Percentiles rank a stretch among this genome's conserved stretches.
These are phyloP conservation scores for Polia nebulosa DNA, from an alignment of 2,888 invertebrate species.

Conservation along the genomic window DNA sequence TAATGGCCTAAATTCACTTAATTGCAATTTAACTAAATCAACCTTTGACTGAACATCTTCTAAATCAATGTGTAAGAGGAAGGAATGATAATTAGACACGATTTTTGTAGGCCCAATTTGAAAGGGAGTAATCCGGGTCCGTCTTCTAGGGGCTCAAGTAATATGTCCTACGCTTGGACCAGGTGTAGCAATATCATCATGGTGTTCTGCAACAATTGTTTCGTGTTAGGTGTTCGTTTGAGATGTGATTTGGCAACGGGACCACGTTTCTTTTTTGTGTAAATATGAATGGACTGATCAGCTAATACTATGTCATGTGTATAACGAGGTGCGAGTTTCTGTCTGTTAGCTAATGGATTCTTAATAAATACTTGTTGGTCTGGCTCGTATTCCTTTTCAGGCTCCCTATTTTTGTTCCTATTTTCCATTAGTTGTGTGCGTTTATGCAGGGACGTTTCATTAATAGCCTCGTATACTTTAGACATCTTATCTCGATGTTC, in stretches of 20 bases:
- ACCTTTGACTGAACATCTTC: constrained; percentile 6
- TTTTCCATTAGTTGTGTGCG: constrained; percentile 16
- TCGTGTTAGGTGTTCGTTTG: constrained; percentile 10
- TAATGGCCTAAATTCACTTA: neutral
- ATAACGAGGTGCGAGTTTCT: constrained; percentile 5
- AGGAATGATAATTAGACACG: neutral
- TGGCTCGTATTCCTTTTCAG: constrained; percentile 7
- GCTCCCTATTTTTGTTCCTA: neutral
- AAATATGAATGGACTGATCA: constrained; percentile 60
- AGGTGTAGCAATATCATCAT: constrained; percentile 23
- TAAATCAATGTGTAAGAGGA: neutral
- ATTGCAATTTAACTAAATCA: constrained; percentile 28
- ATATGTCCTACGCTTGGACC: constrained; percentile 36
- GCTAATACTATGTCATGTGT: constrained; percentile 62
- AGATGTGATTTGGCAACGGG: constrained; percentile 20
- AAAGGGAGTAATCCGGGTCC: constrained; percentile 7
- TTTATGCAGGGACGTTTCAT: neutral
- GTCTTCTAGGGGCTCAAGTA: constrained; percentile 26
- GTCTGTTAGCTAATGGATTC: constrained; percentile 6
- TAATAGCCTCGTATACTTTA: constrained; percentile 10
- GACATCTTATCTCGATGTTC: neutral
- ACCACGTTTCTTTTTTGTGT: constrained; percentile 21
- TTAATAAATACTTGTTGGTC: constrained; percentile 14
- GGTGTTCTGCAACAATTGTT: constrained; percentile 21
- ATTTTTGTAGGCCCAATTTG: neutral